Conservation (phyloP, 2,797 vertebrate genomes). For the Galago senegalensis region DNA sequence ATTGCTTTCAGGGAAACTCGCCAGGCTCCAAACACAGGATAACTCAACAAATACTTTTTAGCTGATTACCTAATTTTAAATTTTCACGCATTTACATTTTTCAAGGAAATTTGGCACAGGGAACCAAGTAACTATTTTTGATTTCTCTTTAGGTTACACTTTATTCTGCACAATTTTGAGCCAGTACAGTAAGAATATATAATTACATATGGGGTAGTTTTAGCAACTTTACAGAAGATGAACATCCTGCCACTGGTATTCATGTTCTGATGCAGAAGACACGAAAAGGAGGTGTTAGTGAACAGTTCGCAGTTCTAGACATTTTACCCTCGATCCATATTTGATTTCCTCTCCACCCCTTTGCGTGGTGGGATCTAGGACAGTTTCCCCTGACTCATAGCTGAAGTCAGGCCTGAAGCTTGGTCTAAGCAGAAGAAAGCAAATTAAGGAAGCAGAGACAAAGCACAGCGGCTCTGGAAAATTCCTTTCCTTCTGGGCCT, state of each 20-base stretch:
- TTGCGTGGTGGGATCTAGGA: not conserved
- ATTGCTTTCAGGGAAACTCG: not conserved
- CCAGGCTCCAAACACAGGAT: not conserved
- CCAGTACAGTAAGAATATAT: constrained; percentile 77
- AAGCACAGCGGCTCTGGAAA: not conserved
- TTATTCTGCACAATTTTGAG: constrained; percentile 76
- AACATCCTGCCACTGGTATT: constrained; percentile 75
- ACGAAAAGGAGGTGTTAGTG: not conserved
- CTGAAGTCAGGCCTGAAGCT: not conserved
- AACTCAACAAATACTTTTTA: constrained; percentile 72
- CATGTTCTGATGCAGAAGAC: constrained; percentile 57
- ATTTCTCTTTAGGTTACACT: constrained; percentile 80
- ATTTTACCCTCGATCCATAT: not conserved
- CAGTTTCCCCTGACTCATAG: not conserved
- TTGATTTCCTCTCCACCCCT: constrained; percentile 17
- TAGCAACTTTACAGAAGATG: constrained; percentile 64
- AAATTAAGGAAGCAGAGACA: too few species aligned
- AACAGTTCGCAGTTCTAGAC: constrained; percentile 20
- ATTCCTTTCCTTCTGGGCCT: not conserved
- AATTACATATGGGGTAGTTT: constrained; percentile 69
- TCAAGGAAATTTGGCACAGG: constrained; percentile 79
- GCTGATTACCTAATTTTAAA: constrained; percentile 79
- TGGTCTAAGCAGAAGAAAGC: too few species aligned
- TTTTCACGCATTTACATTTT: constrained; percentile 74
- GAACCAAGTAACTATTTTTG: constrained; percentile 82